These are phyloP conservation scores for Polyodon spathula DNA, from an alignment of 2,113 vertebrate species.

Conservation along the genomic window DNA sequence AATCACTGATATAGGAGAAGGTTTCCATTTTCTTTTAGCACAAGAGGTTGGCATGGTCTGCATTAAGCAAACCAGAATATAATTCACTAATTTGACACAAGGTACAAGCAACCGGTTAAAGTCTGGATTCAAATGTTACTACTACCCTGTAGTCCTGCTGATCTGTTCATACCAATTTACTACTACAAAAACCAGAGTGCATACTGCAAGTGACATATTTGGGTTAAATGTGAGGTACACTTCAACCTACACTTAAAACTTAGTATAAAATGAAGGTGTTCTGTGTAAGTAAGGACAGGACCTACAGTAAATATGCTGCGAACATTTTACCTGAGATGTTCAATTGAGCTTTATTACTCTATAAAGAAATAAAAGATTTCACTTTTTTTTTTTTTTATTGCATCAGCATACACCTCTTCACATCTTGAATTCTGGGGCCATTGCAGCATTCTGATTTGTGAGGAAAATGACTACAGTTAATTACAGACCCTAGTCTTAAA, in stretches of 20 bases:
- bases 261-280: not conserved
- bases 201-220: slow-evolving; percentile 1
- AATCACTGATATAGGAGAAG: too few relatives aligned
- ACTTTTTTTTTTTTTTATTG: slow-evolving; percentile 30
- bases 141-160: not conserved
- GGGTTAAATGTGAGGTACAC: not conserved
- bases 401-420: slow-evolving; percentile 29
- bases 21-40: too few relatives aligned
- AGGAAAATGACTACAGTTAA: slow-evolving; percentile 59
- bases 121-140: too few relatives aligned
- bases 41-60: too few relatives aligned
- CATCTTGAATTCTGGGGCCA: slow-evolving; percentile 31
- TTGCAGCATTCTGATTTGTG: slow-evolving; percentile 52
- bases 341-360: not conserved
- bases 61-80: slow-evolving; percentile 3
- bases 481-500: slow-evolving; percentile 46
- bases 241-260: not conserved
- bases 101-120: too few relatives aligned
- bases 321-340: slow-evolving; percentile 7
- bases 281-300: not conserved
- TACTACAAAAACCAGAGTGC: slow-evolving; percentile 47
- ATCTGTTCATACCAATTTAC: slow-evolving; percentile 46
- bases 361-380: slow-evolving; percentile 7
- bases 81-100: slow-evolving; percentile 42
- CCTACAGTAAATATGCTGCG: not conserved